Evolutionary conservation across 2,797 vertebrate genomes (phyloP), one percentile per base, ranked within the genome.

Genomic region (Zenarchopterus dispar): DNA sequence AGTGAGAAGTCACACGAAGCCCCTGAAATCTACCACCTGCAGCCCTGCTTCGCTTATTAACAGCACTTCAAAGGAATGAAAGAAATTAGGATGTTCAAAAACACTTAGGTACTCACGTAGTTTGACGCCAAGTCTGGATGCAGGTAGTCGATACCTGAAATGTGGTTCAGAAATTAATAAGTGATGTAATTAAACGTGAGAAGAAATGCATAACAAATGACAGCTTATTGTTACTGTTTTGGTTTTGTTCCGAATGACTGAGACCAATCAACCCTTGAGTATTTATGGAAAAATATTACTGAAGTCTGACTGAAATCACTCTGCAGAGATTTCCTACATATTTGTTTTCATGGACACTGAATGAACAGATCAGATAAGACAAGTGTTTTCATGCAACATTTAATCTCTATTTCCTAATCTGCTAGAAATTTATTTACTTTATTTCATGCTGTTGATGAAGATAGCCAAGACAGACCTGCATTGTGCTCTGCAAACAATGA

Each of bases 81-180:
- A 57, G 22, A 50, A 77, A 72, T 62, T 65, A 55, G 52, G 46
- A 72, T 66, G 66, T 66, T 51, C 42, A 71, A 31, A 43, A 56
- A 80, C 24, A 62, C 19, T n/a, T 19, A 65, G 49, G 54, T 94
- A 99, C 98, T 99, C 93, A 99, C 98, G 1, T 99, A 99, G 92
- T 99, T 99, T 41, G 95, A 94, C 77, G 97, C 96, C 69, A 99
- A 94, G 88, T 99, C 98, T 52, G 97, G 97, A 85, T 99, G 98
- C 28, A 99, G 94, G 88, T 99, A 99, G 91, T 99, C 98, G 56
- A 99, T 99, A 60, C 98, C 98, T 99, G 93, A 70, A 93, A 91
- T 66, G 22, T 13, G 52, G 88, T 73, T 69, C 59, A 48, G 65
- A 85, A 75, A 92, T 65, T 42, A 56, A 81, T 77, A 17, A 76